Evolutionary conservation across 2,797 vertebrate species (phyloP).

Genomic region (Gorsachius magnificus): DNA sequence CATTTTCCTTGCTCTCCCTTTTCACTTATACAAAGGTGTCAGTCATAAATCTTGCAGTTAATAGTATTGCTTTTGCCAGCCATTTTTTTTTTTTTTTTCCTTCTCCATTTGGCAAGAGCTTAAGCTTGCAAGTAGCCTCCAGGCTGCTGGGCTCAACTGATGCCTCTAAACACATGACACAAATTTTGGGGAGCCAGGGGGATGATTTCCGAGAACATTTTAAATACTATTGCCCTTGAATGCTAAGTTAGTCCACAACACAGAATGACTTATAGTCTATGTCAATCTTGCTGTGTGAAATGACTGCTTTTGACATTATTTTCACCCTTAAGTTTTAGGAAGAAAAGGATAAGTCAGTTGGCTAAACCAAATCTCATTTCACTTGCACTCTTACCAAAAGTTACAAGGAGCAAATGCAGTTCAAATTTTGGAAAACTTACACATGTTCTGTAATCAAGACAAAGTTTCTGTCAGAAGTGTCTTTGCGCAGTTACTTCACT

Average conservation of each 20-base stretch:
- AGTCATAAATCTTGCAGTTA: background rate
- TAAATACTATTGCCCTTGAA: background rate
- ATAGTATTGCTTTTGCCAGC: background rate
- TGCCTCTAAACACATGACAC: accelerated
- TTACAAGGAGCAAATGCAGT: background rate
- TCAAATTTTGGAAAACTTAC: background rate
- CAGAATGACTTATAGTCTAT: accelerated
- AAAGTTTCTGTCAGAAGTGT: background rate
- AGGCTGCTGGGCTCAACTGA: background rate
- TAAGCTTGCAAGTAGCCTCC: background rate
- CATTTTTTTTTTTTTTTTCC: too few species aligned
- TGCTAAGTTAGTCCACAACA: background rate
- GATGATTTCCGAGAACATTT: background rate
- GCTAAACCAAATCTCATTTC: background rate
- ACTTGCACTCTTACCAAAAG: background rate
- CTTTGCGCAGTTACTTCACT: background rate
- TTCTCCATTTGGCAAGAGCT: background rate
- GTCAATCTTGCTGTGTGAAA: background rate
- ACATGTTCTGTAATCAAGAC: background rate
- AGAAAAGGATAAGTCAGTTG: background rate
- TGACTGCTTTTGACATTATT: background rate
- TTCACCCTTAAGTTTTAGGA: background rate
- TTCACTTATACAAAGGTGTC: background rate
- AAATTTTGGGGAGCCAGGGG: background rate
- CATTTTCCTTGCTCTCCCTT: background rate